Evolutionary conservation across 2,888 invertebrate species (phyloP), one percentile per base, ranked within the genome.

Genomic region (Lasioglossum morio): DNA sequence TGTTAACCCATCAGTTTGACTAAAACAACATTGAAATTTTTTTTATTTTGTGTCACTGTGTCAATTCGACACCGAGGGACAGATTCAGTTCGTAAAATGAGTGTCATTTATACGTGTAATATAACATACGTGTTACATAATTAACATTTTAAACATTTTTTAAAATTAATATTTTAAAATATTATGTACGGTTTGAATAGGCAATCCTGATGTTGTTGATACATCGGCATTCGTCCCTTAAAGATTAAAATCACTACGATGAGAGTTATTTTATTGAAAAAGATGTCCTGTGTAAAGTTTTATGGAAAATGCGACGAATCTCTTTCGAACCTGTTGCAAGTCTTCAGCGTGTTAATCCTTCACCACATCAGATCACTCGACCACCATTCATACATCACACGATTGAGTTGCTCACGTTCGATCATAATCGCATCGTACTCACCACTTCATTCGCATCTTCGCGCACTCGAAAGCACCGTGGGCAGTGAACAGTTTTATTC

Each of bases 281-380:
- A 14, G 12, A 12, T 14, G 43, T 43, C 4, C 14, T 4, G 43
- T 43, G 43, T 43, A 14, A 14, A 43, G 12, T 43, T 43, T 4
- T 3, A 43, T 43, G 43, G 12, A 43, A 48, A 48, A 46, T 46
- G 7, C 48, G 2, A 48, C 23, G 19, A 53, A 8, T 37, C 1
- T 23, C 8, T 23, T 53, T 2, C 19, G 53, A 23, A 53, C 23
- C 8, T n/a, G 53, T 53, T n/a, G 27, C 40, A 12, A n/a, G 37
- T 30, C 53, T 78, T 84, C 84, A 72, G 84, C 75, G 84, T 84
- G 84, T 30, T 78, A 37, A 75, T 63, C 72, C 16, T 19, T 34
- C 43, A 27, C 69, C 43, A 19, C n/a, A 60, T 34, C 30, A 10
- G 40, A 60, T 66, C 48, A 14, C 53, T 66, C 72, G 63, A 76